Percentiles rank a stretch among this genome's conserved stretches.
These are phyloP conservation scores for Panthera uncia DNA, from an alignment of 2,113 vertebrate species.

Conservation along the genomic window DNA sequence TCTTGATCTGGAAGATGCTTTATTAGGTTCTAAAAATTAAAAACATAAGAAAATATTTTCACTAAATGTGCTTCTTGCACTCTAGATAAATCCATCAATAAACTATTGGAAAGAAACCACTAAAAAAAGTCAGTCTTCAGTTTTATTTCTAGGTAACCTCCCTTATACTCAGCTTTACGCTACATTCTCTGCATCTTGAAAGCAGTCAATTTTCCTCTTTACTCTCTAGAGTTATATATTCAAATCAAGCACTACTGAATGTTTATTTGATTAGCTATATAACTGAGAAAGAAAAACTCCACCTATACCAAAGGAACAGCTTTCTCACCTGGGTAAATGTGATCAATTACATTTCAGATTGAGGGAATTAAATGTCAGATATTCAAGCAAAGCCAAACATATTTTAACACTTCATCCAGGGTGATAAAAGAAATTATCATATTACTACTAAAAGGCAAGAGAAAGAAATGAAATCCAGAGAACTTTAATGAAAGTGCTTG, in stretches of 20 bases:
- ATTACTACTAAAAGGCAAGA: conserved; percentile 47
- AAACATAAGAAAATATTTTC: conserved; percentile 27
- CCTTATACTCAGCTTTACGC: not conserved
- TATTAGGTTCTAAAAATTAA: conserved; percentile 86
- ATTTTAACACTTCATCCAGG: conserved; percentile 52
- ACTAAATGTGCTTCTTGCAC: not conserved
- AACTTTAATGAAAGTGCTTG: conserved; percentile 38
- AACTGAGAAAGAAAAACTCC: conserved; percentile 62
- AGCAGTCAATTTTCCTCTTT: conserved; percentile 15
- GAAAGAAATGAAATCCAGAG: conserved; percentile 12
- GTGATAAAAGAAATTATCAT: conserved; percentile 50
- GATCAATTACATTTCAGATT: conserved; percentile 60
- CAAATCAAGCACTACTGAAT: conserved; percentile 61
- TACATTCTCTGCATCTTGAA: not conserved
- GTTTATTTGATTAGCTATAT: conserved; percentile 65
- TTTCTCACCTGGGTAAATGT: conserved; percentile 66
- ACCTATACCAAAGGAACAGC: conserved; percentile 59
- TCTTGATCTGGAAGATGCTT: conserved; percentile 96
- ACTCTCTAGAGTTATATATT: conserved; percentile 45
- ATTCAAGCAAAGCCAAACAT: conserved; percentile 64
- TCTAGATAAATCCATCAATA: not conserved
- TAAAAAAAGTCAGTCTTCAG: conserved; percentile 7
- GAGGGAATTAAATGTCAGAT: conserved; percentile 64
- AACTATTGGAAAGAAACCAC: conserved; percentile 11
- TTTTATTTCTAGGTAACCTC: conserved; percentile 27